A percentile compares a stretch with the other conserved stretches of the same genome.
Evolutionary conservation across 37 sponge, comb jelly and placozoan species (phyloP).

Genomic region (Oscarella lobularis): DNA sequence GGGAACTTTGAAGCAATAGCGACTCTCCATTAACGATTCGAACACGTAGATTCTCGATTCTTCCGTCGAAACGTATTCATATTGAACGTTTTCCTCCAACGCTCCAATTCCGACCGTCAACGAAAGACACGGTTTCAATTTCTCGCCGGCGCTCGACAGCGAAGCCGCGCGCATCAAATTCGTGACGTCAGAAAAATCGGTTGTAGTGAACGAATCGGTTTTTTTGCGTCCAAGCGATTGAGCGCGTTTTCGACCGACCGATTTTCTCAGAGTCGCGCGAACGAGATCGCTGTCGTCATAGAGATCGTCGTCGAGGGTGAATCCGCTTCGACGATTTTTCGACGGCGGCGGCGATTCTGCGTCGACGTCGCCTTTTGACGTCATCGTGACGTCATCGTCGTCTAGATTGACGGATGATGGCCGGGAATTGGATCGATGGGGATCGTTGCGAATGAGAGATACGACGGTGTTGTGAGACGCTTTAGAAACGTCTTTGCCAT

Average conservation of each 20-base stretch:
- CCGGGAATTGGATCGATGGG: too few relatives aligned
- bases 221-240: too few relatives aligned
- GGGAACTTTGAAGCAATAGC: not conserved
- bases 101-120: not conserved
- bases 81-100: not conserved
- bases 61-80: not conserved
- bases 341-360: too few relatives aligned
- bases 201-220: not conserved
- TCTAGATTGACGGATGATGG: not conserved
- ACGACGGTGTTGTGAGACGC: conserved; percentile 38
- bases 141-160: not conserved
- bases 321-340: conserved; percentile 30
- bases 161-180: not conserved
- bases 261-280: not conserved
- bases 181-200: not conserved
- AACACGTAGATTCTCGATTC: not conserved
- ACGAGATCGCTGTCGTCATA: not conserved
- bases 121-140: not conserved
- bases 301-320: conserved; percentile 4
- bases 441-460: conserved; percentile 8
- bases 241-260: not conserved
- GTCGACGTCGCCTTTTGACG: too few relatives aligned
- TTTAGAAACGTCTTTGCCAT: conserved; percentile 22
- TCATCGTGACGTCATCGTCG: not conserved
- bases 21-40: not conserved